Percentiles rank a stretch among this genome's conserved stretches.
Evolutionary conservation across 2,797 vertebrate species (phyloP).

Genomic region (Coendou prehensilis): DNA sequence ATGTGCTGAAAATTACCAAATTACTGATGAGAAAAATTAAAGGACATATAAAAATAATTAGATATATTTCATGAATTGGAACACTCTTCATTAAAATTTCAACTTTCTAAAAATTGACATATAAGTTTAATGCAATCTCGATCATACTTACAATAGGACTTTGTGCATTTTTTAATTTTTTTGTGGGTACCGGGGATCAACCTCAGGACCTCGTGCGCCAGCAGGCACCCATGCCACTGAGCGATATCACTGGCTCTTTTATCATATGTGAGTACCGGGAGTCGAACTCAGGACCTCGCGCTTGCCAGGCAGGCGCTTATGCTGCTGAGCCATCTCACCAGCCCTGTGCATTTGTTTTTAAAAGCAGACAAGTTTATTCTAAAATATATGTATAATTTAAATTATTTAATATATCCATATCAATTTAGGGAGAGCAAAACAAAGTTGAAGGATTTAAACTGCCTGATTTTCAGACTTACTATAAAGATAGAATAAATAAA

Average conservation of each 20-base stretch:
- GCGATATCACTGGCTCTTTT: no score
- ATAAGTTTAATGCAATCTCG: neutral
- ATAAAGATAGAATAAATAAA: neutral
- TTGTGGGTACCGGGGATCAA: no score
- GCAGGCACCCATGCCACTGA: no score
- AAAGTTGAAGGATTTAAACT: neutral
- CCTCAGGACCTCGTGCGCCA: no score
- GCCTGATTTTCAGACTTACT: neutral
- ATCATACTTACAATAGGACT: neutral
- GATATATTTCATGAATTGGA: neutral
- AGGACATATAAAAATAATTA: neutral
- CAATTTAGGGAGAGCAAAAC: neutral
- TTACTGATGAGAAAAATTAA: neutral
- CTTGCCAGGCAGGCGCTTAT: no score
- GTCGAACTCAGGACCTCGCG: no score
- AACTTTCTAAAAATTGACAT: neutral
- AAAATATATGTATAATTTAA: neutral
- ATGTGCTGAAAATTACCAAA: neutral
- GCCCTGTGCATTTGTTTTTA: neutral
- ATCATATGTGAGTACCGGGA: no score
- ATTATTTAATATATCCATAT: neutral
- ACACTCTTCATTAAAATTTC: neutral
- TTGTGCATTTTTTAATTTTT: neutral
- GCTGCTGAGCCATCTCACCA: no score
- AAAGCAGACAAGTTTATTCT: neutral